Conservation (phyloP, 2,797 vertebrate species). For the Urocyon cinereoargenteus region DNA sequence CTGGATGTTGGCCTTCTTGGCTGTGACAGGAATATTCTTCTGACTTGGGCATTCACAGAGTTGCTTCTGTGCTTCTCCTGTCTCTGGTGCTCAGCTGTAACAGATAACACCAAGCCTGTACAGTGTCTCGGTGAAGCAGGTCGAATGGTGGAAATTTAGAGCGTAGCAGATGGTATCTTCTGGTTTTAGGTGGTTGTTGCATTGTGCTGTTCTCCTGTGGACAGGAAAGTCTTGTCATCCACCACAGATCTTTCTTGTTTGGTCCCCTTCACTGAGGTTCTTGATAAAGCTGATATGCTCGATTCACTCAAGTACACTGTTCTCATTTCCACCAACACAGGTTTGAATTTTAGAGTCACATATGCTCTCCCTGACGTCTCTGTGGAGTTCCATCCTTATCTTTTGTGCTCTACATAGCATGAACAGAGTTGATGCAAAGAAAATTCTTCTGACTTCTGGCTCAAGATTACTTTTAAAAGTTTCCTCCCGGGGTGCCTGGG, state of each 20-base stretch:
- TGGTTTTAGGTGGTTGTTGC: neutral
- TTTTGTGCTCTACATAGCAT: neutral
- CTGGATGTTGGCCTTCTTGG: neutral
- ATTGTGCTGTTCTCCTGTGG: neutral
- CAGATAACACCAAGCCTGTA: neutral
- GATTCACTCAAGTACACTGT: neutral
- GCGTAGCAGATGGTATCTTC: neutral
- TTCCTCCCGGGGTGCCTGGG: too few relatives aligned
- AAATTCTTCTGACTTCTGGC: neutral
- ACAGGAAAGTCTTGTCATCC: neutral
- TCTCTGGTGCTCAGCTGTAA: neutral
- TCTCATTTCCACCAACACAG: neutral
- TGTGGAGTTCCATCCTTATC: neutral
- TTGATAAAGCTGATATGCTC: neutral
- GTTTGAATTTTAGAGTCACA: neutral
- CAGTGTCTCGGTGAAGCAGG: rapidly evolving
- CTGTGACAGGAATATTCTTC: neutral
- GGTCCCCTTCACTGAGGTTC: neutral
- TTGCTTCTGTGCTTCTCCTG: neutral
- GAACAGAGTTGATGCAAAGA: neutral
- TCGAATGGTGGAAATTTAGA: neutral
- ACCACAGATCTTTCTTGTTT: neutral
- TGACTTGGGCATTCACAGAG: neutral
- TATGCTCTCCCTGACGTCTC: neutral
- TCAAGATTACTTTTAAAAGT: neutral